These are phyloP conservation scores for Hydra vulgaris DNA, from an alignment of 30 jellyfish, hydroid and myxozoan species.

Conservation along the genomic window DNA sequence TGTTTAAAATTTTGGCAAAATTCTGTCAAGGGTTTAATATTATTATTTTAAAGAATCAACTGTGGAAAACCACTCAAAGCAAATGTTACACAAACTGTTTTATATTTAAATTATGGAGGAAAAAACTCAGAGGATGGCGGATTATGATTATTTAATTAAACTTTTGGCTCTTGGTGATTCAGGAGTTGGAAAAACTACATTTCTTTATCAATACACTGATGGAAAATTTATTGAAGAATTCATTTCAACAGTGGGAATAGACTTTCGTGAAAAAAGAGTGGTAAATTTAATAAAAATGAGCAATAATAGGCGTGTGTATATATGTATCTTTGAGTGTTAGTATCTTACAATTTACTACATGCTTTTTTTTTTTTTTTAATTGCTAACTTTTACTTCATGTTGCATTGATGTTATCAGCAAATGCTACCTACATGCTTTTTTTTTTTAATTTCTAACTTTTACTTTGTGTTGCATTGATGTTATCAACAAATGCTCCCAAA, in stretches of 20 bases:
- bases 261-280: constrained; percentile 77
- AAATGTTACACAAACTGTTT: neutral
- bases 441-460: too few species aligned
- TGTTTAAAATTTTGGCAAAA: neutral
- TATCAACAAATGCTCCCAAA: too few species aligned
- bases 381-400: too few species aligned
- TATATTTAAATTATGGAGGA: constrained; percentile 37
- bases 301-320: too few species aligned
- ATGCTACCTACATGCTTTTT: too few species aligned
- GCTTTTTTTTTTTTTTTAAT: too few species aligned
- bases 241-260: constrained; percentile 81
- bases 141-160: constrained; percentile 63
- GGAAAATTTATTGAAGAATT: constrained; percentile 62
- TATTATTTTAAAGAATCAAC: neutral
- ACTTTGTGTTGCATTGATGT: too few species aligned
- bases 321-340: too few species aligned
- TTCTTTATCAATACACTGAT: constrained; percentile 65
- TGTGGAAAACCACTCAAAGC: neutral
- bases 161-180: constrained; percentile 79
- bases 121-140: constrained; percentile 62
- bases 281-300: neutral
- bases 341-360: too few species aligned
- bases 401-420: too few species aligned
- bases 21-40: too few species aligned
- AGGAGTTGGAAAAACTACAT: constrained; percentile 88